These are phyloP conservation scores for Pterostichus niger DNA, from an alignment of 2,888 invertebrate genomes.

Conservation along the genomic window DNA sequence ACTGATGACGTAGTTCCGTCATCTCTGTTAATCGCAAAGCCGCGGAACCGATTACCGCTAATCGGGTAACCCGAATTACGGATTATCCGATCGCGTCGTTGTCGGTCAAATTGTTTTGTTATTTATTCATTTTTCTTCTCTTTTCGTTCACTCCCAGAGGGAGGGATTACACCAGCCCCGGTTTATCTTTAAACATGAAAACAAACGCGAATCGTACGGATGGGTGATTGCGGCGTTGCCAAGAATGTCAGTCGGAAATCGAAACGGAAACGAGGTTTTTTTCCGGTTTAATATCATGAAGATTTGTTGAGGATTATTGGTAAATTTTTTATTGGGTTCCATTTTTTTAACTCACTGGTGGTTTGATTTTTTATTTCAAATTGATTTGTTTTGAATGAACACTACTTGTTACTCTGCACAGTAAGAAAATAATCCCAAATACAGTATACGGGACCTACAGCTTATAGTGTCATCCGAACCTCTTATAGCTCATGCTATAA, in stretches of 20 bases:
- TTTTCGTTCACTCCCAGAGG: conserved; percentile 24
- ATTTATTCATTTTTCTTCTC: conserved; percentile 62
- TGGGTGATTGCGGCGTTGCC: conserved; percentile 32
- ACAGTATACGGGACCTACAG: too few relatives aligned
- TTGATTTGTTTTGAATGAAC: too few relatives aligned
- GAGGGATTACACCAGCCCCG: conserved; percentile 45
- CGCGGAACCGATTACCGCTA: conserved; percentile 39
- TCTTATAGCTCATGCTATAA: too few relatives aligned
- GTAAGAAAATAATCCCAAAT: too few relatives aligned
- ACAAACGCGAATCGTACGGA: conserved; percentile 39
- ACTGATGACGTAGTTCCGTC: conserved; percentile 35
- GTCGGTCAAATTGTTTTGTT: conserved; percentile 59
- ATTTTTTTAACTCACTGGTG: conserved; percentile 20
- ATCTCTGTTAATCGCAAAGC: conserved; percentile 43
- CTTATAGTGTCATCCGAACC: too few relatives aligned
- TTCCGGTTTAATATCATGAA: conserved; percentile 17
- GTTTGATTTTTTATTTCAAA: not conserved
- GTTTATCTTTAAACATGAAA: conserved; percentile 63
- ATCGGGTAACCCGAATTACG: conserved; percentile 50
- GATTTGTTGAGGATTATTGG: conserved; percentile 35
- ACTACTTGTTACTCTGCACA: too few relatives aligned
- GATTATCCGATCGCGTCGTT: conserved; percentile 42
- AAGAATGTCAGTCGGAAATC: conserved; percentile 54
- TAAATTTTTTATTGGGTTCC: conserved; percentile 37
- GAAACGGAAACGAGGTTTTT: conserved; percentile 63